Evolutionary conservation across 2,113 vertebrate genomes (phyloP).

Genomic region (Blennius ocellaris): DNA sequence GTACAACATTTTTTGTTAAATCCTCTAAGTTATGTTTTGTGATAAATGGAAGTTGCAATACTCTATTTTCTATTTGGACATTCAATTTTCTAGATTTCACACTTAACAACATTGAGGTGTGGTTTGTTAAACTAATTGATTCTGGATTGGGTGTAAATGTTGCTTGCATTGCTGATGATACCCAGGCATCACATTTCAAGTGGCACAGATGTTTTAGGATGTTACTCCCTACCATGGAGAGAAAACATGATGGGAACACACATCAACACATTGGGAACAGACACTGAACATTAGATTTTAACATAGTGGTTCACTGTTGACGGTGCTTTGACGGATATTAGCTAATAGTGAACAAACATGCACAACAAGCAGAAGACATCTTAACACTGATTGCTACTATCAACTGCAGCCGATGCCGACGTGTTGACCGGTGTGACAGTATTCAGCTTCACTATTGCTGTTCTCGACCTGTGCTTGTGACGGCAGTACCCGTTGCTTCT

Average conservation of each 20-base stretch:
- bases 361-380: slow-evolving; percentile 62
- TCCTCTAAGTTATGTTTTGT: too few species aligned
- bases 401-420: slow-evolving; percentile 43
- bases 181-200: slow-evolving; percentile 28
- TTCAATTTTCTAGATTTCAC: too few species aligned
- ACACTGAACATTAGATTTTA: slow-evolving; percentile 35
- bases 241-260: slow-evolving; percentile 37
- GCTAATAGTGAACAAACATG: slow-evolving; percentile 70
- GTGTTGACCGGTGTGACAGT: slow-evolving; percentile 23
- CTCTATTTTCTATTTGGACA: too few species aligned
- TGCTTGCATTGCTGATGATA: slow-evolving; percentile 11
- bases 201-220: slow-evolving; percentile 24
- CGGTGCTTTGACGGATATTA: slow-evolving; percentile 54
- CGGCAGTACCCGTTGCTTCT: slow-evolving; percentile 53
- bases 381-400: slow-evolving; percentile 52
- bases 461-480: slow-evolving; percentile 43
- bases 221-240: slow-evolving; percentile 10
- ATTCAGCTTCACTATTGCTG: slow-evolving; percentile 69
- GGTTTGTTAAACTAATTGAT: too few species aligned
- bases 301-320: slow-evolving; percentile 46
- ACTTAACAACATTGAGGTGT: too few species aligned
- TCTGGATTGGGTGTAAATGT: too few species aligned
- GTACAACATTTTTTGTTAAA: too few species aligned
- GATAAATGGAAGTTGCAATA: too few species aligned
- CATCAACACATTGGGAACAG: slow-evolving; percentile 42